A percentile compares a stretch with the other conserved stretches of the same genome.
These are phyloP conservation scores for Toxotes jaculatrix DNA, from an alignment of 2,113 vertebrate genomes.

Conservation along the genomic window DNA sequence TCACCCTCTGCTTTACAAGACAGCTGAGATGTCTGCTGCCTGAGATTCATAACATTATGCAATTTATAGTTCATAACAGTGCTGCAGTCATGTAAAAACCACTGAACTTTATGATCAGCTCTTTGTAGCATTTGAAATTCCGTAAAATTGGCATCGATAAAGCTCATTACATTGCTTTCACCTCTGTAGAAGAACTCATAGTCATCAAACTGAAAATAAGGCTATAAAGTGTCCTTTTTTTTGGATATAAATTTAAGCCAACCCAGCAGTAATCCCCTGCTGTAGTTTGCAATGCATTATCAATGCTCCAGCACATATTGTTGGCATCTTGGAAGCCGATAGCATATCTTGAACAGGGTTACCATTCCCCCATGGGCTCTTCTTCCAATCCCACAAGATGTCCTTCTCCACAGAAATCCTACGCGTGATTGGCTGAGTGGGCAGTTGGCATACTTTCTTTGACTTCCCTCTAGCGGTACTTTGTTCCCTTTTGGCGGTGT, in stretches of 20 bases:
- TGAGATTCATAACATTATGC: conserved; percentile 13
- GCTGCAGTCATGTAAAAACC: not conserved
- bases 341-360: conserved; percentile 54
- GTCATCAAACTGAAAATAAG: not conserved
- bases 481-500: conserved; percentile 62
- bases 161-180: not conserved
- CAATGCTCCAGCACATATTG: conserved; percentile 42
- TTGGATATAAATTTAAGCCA: conserved; percentile 21
- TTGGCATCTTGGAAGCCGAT: conserved; percentile 52
- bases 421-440: conserved; percentile 60
- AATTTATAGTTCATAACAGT: not conserved
- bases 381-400: conserved; percentile 53
- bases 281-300: conserved; percentile 28
- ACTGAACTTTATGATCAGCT: not conserved
- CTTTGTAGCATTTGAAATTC: not conserved
- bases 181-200: not conserved
- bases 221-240: conserved; percentile 5
- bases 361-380: conserved; percentile 51
- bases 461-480: conserved; percentile 47
- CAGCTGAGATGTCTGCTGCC: conserved; percentile 5
- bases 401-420: conserved; percentile 47
- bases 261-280: conserved; percentile 10
- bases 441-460: conserved; percentile 64
- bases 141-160: not conserved
- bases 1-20: conserved; percentile 18